phyloP scores from a whole-genome alignment of 2,113 vertebrate genomes.

The Leptobrachium ailaonicum region DNA sequence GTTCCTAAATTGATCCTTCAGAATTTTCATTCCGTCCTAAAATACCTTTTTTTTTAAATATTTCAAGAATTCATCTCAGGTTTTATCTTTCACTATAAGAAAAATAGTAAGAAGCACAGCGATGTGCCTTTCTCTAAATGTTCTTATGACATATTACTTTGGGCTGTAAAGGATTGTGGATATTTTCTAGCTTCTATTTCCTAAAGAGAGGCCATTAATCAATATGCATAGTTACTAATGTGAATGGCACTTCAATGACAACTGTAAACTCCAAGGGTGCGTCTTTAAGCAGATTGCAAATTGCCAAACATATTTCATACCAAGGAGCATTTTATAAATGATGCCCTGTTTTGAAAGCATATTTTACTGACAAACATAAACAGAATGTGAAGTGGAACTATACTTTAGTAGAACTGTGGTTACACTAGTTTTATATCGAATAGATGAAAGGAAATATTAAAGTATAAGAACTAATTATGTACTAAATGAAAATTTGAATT shows the following conservation, averaged over 20 bases:
- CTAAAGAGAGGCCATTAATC: slow-evolving; percentile 35
- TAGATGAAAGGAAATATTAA: no score
- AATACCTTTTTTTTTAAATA: slow-evolving; percentile 18
- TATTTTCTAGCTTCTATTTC: slow-evolving; percentile 27
- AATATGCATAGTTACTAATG: slow-evolving; percentile 24
- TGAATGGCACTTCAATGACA: slow-evolving; percentile 35
- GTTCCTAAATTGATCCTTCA: slow-evolving; percentile 36
- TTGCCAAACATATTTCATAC: slow-evolving; percentile 11
- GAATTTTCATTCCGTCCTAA: slow-evolving; percentile 10
- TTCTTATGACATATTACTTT: slow-evolving; percentile 13
- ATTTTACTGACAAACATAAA: not conserved
- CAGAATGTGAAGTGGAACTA: no score
- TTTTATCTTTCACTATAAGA: not conserved
- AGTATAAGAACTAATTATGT: no score
- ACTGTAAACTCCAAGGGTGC: slow-evolving; percentile 23
- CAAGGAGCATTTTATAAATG: not conserved
- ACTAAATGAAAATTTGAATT: no score
- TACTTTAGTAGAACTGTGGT: no score
- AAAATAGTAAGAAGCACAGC: not conserved
- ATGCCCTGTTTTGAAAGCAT: not conserved
- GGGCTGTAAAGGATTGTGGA: slow-evolving; percentile 23
- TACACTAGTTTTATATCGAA: no score
- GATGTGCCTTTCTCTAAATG: slow-evolving; percentile 1
- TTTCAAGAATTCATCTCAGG: slow-evolving; percentile 14
- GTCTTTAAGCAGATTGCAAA: not conserved